Percentiles rank a stretch among this genome's conserved stretches.
phyloP scores from a whole-genome alignment of 2,113 vertebrate genomes.

The Strix uralensis region DNA sequence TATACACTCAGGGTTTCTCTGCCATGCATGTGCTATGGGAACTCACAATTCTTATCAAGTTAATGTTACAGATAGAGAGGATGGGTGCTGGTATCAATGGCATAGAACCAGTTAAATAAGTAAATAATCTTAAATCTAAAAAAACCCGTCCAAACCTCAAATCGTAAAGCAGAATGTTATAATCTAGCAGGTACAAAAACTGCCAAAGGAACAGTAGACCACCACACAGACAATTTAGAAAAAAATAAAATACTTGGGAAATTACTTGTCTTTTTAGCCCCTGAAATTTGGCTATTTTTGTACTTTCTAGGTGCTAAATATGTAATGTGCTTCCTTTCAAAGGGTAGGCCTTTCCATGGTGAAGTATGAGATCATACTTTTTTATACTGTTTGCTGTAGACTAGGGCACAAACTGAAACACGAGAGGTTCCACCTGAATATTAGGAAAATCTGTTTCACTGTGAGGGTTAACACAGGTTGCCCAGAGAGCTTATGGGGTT shows the following conservation, averaged over 20 bases:
- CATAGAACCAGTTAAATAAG: not conserved
- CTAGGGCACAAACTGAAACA: not conserved
- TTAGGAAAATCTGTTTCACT: not conserved
- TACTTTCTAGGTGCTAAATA: not conserved
- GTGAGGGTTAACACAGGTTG: not conserved
- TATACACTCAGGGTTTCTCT: not conserved
- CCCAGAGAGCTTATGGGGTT: not conserved
- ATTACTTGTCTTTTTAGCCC: not conserved
- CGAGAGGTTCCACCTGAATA: not conserved
- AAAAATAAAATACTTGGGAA: not conserved
- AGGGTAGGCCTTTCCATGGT: not conserved
- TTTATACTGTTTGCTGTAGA: not conserved
- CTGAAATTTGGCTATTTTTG: not conserved
- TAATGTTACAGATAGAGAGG: not conserved
- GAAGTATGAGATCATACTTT: not conserved
- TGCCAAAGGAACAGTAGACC: not conserved
- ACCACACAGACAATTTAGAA: not conserved
- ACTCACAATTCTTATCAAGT: not conserved
- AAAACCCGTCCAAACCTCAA: accelerated
- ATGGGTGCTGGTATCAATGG: not conserved
- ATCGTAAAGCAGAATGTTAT: not conserved
- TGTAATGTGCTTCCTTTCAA: not conserved
- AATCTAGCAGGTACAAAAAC: not conserved
- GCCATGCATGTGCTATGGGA: not conserved
- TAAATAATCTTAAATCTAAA: not conserved